Conservation (phyloP, 2,888 invertebrate genomes). For the Pandemis cinnamomeana region DNA sequence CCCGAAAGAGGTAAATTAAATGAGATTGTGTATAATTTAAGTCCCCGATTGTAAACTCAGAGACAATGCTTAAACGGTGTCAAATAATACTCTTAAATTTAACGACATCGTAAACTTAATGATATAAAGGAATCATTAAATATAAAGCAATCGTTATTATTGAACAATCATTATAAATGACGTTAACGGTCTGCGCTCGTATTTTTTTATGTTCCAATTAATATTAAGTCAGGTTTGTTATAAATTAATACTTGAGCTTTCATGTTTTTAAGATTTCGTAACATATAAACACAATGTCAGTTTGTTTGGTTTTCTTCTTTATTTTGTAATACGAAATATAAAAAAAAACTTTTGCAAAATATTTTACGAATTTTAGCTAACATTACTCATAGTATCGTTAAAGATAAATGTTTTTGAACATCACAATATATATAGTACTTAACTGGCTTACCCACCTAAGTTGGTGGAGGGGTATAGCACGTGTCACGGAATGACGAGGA, state of each 20-base stretch:
- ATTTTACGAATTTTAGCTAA: too few species aligned
- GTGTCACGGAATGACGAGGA: too few species aligned
- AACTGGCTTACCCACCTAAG: too few species aligned
- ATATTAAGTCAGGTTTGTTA: conserved; percentile 40
- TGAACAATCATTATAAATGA: conserved; percentile 47
- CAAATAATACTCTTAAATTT: conserved; percentile 43
- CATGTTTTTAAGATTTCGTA: neutral
- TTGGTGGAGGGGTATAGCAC: too few species aligned
- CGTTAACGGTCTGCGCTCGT: conserved; percentile 42
- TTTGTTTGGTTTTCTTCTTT: neutral
- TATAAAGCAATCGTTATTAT: conserved; percentile 44
- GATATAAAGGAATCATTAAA: conserved; percentile 46
- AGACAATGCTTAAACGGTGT: conserved; percentile 38
- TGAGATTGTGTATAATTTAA: neutral
- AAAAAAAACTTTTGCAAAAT: too few species aligned
- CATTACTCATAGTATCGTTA: too few species aligned
- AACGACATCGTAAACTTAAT: conserved; percentile 42
- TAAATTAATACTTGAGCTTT: conserved; percentile 40
- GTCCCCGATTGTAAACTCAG: conserved; percentile 1
- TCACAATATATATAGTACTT: too few species aligned
- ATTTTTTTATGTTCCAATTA: conserved; percentile 45
- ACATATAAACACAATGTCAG: neutral
- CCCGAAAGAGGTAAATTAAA: neutral
- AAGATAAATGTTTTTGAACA: too few species aligned
- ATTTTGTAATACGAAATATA: neutral